These are phyloP conservation scores for Trigoniulus corallinus DNA, from an alignment of 1,140 invertebrate species.

Conservation along the genomic window DNA sequence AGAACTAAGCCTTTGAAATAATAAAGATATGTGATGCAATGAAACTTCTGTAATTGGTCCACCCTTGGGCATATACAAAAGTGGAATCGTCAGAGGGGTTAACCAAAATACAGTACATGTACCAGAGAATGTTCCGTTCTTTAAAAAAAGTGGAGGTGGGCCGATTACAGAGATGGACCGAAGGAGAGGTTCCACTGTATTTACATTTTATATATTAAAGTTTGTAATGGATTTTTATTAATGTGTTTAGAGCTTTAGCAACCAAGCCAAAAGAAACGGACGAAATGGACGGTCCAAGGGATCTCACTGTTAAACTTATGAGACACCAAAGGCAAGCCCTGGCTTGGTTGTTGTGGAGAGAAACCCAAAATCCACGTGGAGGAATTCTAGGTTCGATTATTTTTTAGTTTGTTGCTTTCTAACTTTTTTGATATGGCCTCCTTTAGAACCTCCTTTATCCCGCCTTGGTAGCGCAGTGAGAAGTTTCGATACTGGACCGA, in stretches of 20 bases:
- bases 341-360: constrained; percentile 76
- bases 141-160: too few species aligned
- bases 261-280: constrained; percentile 37
- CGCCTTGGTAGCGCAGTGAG: too few species aligned
- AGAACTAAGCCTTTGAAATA: too few species aligned
- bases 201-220: background rate
- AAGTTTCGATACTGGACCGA: too few species aligned
- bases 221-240: constrained; percentile 4
- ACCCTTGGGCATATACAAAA: too few species aligned
- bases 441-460: background rate
- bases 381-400: constrained; percentile 43
- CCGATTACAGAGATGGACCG: background rate
- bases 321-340: constrained; percentile 71
- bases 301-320: constrained; percentile 50
- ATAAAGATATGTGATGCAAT: too few species aligned
- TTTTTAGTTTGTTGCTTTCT: constrained; percentile 10
- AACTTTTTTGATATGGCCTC: background rate
- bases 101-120: too few species aligned
- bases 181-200: constrained; percentile 2
- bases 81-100: too few species aligned
- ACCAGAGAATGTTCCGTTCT: too few species aligned
- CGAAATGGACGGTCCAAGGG: constrained; percentile 39
- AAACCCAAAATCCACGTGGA: constrained; percentile 59
- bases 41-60: too few species aligned
- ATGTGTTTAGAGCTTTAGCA: constrained; percentile 6